Conservation (phyloP, 2,113 vertebrate species). For the human region GRCh38 chr12:121303501-121304000, state of each 20-base stretch:
- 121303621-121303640: too few species aligned
- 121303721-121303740: not conserved
- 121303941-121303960: not conserved
- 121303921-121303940: not conserved
- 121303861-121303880: not conserved
- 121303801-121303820: not conserved
- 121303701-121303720: not conserved
- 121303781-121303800: not conserved
- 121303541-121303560: too few species aligned
- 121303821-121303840: not conserved
- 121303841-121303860: not conserved
- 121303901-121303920: not conserved
- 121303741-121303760: not conserved
- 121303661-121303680: too few species aligned
- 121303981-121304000: not conserved
- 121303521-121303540: too few species aligned
- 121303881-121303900: not conserved
- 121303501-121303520: too few species aligned
- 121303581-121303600: too few species aligned
- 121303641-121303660: too few species aligned
- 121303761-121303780: too few species aligned
- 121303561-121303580: too few species aligned
- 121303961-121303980: not conserved
- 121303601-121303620: accelerated
- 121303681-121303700: not conserved